A percentile compares a stretch with the other conserved stretches of the same genome.
Evolutionary conservation across 2,113 vertebrate species (phyloP).

Genomic region (Xenopus laevis): DNA sequence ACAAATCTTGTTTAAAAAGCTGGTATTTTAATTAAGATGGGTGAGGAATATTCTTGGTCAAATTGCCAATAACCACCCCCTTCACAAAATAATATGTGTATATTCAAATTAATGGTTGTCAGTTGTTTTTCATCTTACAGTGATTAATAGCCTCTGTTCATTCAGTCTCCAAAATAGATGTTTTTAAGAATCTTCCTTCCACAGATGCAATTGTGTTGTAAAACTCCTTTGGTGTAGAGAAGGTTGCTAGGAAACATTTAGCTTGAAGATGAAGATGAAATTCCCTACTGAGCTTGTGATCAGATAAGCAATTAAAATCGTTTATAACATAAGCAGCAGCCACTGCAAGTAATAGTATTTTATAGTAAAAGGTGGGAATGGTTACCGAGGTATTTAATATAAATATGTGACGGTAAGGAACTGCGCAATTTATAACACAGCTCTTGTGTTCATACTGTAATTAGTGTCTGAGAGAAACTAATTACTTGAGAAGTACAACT

Average conservation of each 20-base stretch:
- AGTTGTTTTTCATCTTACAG: slow-evolving; percentile 52
- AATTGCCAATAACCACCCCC: no score
- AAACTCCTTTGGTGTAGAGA: slow-evolving; percentile 68
- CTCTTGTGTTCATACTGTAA: no score
- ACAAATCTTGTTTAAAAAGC: no score
- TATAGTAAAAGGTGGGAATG: neutral
- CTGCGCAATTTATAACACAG: no score
- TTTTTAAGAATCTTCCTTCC: slow-evolving; percentile 58
- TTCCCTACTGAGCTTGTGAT: slow-evolving; percentile 58
- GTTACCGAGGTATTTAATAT: no score
- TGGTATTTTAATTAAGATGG: no score
- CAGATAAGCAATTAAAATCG: slow-evolving; percentile 54
- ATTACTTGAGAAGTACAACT: neutral
- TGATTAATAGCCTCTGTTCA: slow-evolving; percentile 65
- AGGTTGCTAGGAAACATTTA: slow-evolving; percentile 83
- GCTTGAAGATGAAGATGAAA: slow-evolving; percentile 66
- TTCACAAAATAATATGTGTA: no score
- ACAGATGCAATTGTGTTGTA: slow-evolving; percentile 57
- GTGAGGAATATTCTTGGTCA: no score
- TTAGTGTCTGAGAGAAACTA: neutral
- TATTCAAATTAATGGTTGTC: slow-evolving; percentile 15
- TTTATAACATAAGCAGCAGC: slow-evolving; percentile 49
- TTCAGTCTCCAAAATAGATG: slow-evolving; percentile 59
- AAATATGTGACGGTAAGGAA: no score
- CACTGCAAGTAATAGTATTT: slow-evolving; percentile 43